Evolutionary conservation across 2,888 invertebrate genomes (phyloP).

Genomic region (Teleiodes luculella): DNA sequence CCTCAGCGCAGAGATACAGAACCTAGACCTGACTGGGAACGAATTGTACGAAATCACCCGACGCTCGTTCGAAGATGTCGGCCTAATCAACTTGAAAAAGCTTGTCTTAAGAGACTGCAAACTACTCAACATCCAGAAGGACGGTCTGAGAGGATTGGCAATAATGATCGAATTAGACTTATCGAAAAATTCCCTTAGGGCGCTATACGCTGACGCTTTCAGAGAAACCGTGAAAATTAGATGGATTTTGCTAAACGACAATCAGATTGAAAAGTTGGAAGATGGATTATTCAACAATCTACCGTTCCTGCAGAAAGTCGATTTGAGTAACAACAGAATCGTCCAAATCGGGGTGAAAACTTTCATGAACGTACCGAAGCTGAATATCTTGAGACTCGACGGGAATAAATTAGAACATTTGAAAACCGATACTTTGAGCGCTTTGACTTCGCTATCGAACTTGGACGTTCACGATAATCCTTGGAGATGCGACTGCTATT

Average conservation of each 20-base stretch:
- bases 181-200: conserved; percentile 84
- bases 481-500: conserved; percentile 92
- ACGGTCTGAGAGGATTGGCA: conserved; percentile 86
- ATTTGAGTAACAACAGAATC: conserved; percentile 86
- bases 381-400: conserved; percentile 84
- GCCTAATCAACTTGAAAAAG: conserved; percentile 89
- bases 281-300: conserved; percentile 87
- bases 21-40: conserved; percentile 85
- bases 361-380: conserved; percentile 83
- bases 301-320: conserved; percentile 85
- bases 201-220: conserved; percentile 84
- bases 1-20: conserved; percentile 85
- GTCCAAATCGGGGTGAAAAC: conserved; percentile 83
- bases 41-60: conserved; percentile 81
- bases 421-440: conserved; percentile 81
- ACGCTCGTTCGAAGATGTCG: conserved; percentile 83
- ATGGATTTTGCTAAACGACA: conserved; percentile 85
- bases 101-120: conserved; percentile 86
- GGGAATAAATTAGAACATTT: conserved; percentile 86
- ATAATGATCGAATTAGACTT: conserved; percentile 91
- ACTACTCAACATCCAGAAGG: conserved; percentile 83
- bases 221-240: conserved; percentile 84
- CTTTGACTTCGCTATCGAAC: conserved; percentile 83
- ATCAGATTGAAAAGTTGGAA: conserved; percentile 84
- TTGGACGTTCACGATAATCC: conserved; percentile 89